These are phyloP conservation scores for Chinchilla lanigera DNA, from an alignment of 2,113 vertebrate species.

Conservation along the genomic window DNA sequence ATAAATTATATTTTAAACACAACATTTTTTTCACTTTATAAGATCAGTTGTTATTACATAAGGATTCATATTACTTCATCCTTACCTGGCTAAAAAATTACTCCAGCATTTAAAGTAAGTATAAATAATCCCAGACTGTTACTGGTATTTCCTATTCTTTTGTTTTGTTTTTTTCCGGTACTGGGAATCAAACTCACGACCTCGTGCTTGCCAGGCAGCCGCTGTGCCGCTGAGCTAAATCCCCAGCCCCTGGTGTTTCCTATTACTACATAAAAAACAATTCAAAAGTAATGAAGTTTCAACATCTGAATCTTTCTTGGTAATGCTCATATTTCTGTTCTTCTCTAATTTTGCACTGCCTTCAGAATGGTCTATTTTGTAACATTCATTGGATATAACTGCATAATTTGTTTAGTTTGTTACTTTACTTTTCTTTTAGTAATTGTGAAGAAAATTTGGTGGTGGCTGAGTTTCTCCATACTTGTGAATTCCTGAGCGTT, in stretches of 20 bases:
- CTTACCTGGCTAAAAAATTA: slow-evolving; percentile 3
- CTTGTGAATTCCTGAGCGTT: not conserved
- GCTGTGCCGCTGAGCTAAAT: no score
- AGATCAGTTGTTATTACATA: not conserved
- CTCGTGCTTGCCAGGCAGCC: no score
- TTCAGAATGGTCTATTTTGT: not conserved
- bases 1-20: slow-evolving; percentile 5
- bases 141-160: not conserved
- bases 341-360: not conserved
- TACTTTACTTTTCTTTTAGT: not conserved
- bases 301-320: not conserved
- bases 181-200: no score
- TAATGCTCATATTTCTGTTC: accelerated
- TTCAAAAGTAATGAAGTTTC: not conserved
- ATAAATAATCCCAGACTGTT: not conserved
- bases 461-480: not conserved
- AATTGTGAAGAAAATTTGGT: not conserved
- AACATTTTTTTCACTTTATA: not conserved
- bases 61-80: not conserved
- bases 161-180: no score
- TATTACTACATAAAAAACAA: not conserved
- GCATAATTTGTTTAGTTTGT: not conserved
- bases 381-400: not conserved
- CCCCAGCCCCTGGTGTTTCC: not conserved
- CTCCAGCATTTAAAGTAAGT: not conserved